phyloP scores from a whole-genome alignment of 2,888 invertebrate species.

The Chironomus riparius region DNA sequence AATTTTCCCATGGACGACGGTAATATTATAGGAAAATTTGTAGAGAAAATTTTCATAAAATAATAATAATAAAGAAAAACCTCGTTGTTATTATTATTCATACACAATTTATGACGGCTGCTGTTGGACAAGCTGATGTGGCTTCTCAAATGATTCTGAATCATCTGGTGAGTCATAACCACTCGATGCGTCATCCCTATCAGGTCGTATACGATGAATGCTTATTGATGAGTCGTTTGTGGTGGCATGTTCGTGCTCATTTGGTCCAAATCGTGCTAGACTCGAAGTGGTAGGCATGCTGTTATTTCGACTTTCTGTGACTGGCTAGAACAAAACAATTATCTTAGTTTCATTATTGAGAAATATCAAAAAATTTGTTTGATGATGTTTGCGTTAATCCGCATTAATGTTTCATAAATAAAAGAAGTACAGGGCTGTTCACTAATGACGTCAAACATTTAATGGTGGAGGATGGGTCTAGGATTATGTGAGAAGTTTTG shows the following conservation, averaged over 20 bases:
- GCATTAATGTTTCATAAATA: neutral
- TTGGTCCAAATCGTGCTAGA: conserved; percentile 6
- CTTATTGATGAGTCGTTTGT: neutral
- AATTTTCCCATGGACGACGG: conserved; percentile 16
- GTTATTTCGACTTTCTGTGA: conserved; percentile 25
- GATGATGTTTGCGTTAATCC: neutral
- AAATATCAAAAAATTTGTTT: neutral
- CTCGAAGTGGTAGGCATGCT: conserved; percentile 27
- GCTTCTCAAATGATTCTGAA: conserved; percentile 48
- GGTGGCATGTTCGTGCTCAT: neutral
- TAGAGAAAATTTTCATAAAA: no score
- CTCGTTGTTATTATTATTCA: neutral
- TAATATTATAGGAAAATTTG: no score
- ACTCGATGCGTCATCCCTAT: conserved; percentile 61
- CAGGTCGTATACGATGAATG: conserved; percentile 26
- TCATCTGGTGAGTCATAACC: conserved; percentile 74
- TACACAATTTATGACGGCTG: conserved; percentile 32
- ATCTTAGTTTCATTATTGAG: neutral
- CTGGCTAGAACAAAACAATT: conserved; percentile 27
- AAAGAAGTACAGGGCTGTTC: no score
- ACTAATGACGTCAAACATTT: no score
- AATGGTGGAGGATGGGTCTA: no score
- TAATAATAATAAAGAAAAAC: no score
- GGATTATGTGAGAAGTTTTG: no score
- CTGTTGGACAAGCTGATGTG: conserved; percentile 36